Base-by-base conservation (phyloP, 2,797 vertebrate species). In the Poeciliopsis paucimaculata region DNA sequence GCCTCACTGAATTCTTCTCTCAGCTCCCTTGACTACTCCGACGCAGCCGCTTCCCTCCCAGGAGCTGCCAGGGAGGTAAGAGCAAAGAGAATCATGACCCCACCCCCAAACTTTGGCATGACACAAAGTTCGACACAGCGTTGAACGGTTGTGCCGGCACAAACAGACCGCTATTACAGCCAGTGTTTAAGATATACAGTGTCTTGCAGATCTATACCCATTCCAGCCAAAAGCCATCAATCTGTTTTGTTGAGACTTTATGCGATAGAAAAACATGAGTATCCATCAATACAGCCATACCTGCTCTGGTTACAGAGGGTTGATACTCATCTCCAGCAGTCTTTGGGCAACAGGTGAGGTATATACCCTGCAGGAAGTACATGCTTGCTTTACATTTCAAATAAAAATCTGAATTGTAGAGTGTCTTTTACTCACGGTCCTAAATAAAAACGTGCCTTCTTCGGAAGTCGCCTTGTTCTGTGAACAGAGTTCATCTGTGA, bases 1-100 rank as follows among this genome's bases (percentile, higher is more conserved):
- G 87, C 90, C 83, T 93, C 92, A 81, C 81, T 89, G 87, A 91
- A 92, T 94, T 94, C 93, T 80, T 93, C 91, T 46, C 85, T 89
- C 71, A 91, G 91, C 82, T 94, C 91, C 86, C 90, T 93, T 84
- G 93, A 93, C 83, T 87, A 88, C 88, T 92, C 89, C 53, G 91
- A 91, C 71, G 84, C 86, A 49, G 90, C 80, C 46, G 81, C 88
- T 76, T 87, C 88, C 73, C 86, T 89, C 75, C 85, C 87, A 51
- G 75, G 70, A 80, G 84, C 39, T 76, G 83, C 57, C 76, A 74
- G 62, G 74, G 91, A 93, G 93, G 95, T 95, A 88, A 92, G 92
- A 83, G 57, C 70, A 46, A 10, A 39, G 26, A 60, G 18, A 66
- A 64, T 10, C 60, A 68, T 53, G 51, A 53, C 51, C n/a, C 41